Evolutionary conservation across 1,140 invertebrate species (phyloP).

Genomic region (Zaprionus ornatus): DNA sequence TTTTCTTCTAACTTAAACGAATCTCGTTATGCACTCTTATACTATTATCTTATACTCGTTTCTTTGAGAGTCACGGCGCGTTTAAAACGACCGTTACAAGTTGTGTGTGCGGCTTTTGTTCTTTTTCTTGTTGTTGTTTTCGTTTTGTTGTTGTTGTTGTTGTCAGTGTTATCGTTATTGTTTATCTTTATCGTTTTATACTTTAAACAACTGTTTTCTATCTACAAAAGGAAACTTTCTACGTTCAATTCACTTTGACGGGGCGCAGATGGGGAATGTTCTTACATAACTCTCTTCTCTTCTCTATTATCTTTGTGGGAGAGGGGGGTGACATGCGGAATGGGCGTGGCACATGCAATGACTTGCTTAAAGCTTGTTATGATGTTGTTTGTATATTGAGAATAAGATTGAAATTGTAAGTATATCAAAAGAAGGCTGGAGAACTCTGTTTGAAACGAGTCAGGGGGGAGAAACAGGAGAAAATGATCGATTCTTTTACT

Average conservation of each 20-base stretch:
- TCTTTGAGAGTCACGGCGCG: slow-evolving; percentile 62
- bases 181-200: slow-evolving; percentile 39
- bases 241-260: slow-evolving; percentile 58
- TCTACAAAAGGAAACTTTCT: slow-evolving; percentile 74
- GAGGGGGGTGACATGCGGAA: slow-evolving; percentile 65
- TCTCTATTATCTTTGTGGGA: neutral
- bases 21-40: slow-evolving; percentile 59
- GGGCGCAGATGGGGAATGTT: slow-evolving; percentile 58
- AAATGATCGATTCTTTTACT: slow-evolving; percentile 25
- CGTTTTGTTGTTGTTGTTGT: neutral
- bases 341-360: slow-evolving; percentile 76
- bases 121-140: slow-evolving; percentile 17
- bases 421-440: neutral
- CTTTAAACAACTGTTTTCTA: slow-evolving; percentile 69
- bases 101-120: slow-evolving; percentile 48
- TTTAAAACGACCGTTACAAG: slow-evolving; percentile 70
- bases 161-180: slow-evolving; percentile 40
- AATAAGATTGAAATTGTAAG: slow-evolving; percentile 26
- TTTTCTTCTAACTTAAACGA: slow-evolving; percentile 58
- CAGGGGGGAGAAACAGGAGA: slow-evolving; percentile 11
- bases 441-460: slow-evolving; percentile 19
- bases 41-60: slow-evolving; percentile 68
- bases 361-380: slow-evolving; percentile 73
- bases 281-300: slow-evolving; percentile 14
- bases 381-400: slow-evolving; percentile 22